These are phyloP conservation scores for Thinocorus orbignyianus DNA, from an alignment of 2,113 vertebrate species.

Conservation along the genomic window DNA sequence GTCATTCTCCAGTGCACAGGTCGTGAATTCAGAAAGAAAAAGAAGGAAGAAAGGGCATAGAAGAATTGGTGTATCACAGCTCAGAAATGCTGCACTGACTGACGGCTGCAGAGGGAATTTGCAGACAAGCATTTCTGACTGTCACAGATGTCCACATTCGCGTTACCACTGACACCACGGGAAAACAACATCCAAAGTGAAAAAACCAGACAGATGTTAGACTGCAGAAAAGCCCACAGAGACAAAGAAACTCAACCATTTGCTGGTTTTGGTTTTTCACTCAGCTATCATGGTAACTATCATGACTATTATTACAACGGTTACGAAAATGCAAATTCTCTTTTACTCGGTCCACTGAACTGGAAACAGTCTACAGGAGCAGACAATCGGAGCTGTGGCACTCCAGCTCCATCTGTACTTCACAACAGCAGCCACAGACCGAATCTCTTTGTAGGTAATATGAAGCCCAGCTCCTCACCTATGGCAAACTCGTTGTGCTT, in stretches of 20 bases:
- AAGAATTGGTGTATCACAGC: not conserved
- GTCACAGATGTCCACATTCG: not conserved
- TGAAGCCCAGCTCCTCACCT: not conserved
- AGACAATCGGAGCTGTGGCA: not conserved
- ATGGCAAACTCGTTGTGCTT: not conserved
- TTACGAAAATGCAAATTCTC: conserved; percentile 64
- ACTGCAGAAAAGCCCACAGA: not conserved
- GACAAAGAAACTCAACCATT: not conserved
- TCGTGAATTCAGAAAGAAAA: not conserved
- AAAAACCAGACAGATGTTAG: conserved; percentile 40
- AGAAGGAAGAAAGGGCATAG: not conserved
- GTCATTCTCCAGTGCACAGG: not conserved
- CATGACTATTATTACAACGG: conserved; percentile 22
- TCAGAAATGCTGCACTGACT: not conserved
- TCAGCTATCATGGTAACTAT: conserved; percentile 13
- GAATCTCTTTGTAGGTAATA: not conserved
- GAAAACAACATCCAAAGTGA: conserved; percentile 19
- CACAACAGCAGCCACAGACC: not conserved
- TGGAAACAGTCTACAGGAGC: conserved; percentile 15
- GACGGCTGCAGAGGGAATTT: not conserved
- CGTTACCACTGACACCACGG: not conserved
- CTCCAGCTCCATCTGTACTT: not conserved
- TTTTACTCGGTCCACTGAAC: conserved; percentile 24
- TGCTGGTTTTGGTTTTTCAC: conserved; percentile 1
- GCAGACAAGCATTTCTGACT: not conserved